Evolutionary conservation across 2,888 invertebrate genomes (phyloP).

Genomic region (Phaonia tiefii): DNA sequence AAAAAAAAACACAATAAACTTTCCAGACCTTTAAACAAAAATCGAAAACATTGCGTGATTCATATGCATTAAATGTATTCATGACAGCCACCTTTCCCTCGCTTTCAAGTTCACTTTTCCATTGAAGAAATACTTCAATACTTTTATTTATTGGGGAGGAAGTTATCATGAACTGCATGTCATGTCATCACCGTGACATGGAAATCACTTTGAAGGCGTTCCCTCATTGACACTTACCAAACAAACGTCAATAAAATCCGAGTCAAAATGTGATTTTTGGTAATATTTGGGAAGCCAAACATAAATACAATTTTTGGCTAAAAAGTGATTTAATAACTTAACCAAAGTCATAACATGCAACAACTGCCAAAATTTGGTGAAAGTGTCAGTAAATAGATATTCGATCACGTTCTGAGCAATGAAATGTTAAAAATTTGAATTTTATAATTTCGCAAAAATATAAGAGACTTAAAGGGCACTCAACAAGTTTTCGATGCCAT

Average conservation of each 20-base stretch:
- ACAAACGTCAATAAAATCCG: slow-evolving; percentile 34
- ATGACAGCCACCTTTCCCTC: neutral
- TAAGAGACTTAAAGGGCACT: too few species aligned
- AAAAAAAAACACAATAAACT: slow-evolving; percentile 7
- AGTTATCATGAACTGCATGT: slow-evolving; percentile 42
- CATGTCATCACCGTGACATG: slow-evolving; percentile 28
- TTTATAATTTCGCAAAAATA: too few species aligned
- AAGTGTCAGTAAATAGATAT: too few species aligned
- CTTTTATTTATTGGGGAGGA: slow-evolving; percentile 13
- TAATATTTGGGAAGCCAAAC: slow-evolving; percentile 8
- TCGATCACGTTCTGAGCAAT: too few species aligned
- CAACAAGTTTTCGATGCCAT: too few species aligned
- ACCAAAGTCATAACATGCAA: slow-evolving; percentile 48
- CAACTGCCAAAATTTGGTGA: slow-evolving; percentile 4
- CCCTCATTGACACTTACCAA: slow-evolving; percentile 51
- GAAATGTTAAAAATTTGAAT: too few species aligned
- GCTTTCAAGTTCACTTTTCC: slow-evolving; percentile 28
- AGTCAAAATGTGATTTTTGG: slow-evolving; percentile 6
- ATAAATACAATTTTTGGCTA: slow-evolving; percentile 6
- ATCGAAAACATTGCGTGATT: neutral
- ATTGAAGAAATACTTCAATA: too few species aligned
- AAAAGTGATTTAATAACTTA: slow-evolving; percentile 31
- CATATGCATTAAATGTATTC: too few species aligned
- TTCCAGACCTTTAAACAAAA: neutral
- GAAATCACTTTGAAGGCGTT: slow-evolving; percentile 6